Evolutionary conservation across 2,113 vertebrate genomes (phyloP).

Genomic region (Tenrec ecaudatus): DNA sequence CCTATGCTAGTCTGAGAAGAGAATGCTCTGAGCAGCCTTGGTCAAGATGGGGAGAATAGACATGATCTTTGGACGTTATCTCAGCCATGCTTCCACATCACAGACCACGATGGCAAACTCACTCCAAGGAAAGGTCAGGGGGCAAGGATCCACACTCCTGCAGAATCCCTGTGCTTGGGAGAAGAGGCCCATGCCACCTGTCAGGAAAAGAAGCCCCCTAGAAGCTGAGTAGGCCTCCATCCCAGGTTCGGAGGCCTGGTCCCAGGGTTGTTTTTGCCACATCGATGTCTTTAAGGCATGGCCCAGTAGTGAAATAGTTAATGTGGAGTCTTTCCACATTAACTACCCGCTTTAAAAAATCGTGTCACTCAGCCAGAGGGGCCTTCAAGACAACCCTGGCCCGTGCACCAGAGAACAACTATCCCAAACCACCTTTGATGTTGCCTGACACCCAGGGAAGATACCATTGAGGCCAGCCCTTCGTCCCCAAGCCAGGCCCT

Average conservation of each 20-base stretch:
- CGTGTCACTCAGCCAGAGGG: neutral
- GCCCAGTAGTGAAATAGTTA: neutral
- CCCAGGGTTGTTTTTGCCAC: fast-evolving
- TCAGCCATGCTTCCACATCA: neutral
- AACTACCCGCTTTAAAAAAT: constrained; percentile 47
- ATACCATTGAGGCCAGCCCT: neutral
- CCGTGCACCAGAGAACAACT: neutral
- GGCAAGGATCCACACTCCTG: neutral
- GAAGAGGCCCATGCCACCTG: neutral
- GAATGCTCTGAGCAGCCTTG: neutral
- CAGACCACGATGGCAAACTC: neutral
- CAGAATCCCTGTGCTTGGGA: neutral
- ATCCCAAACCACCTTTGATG: fast-evolving
- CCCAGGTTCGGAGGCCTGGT: neutral
- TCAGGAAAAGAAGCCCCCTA: neutral
- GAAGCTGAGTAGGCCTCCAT: neutral
- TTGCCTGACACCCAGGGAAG: neutral
- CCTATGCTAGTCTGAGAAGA: neutral
- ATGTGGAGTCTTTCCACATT: neutral
- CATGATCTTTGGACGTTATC: neutral
- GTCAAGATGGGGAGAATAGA: neutral
- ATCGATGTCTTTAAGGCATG: neutral
- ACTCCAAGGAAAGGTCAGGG: neutral
- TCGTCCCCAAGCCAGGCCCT: neutral
- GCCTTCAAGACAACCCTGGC: neutral